A percentile compares a stretch with the other conserved stretches of the same genome.
phyloP scores from a whole-genome alignment of 1,140 invertebrate species.

The Bombus balteatus region DNA sequence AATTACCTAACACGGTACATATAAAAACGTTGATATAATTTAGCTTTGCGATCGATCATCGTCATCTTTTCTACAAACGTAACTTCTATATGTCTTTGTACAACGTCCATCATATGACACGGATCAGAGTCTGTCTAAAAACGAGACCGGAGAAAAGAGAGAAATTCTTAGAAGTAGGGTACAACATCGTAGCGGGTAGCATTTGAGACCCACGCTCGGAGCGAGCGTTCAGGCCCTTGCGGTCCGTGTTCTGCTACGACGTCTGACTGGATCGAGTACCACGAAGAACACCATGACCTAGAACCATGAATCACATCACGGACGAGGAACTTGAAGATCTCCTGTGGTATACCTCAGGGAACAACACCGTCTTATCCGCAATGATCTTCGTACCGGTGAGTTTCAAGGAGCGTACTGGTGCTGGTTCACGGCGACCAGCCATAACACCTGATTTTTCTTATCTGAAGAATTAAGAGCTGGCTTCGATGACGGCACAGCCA shows the following conservation, averaged over 20 bases:
- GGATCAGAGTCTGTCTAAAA: not conserved
- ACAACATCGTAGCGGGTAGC: slow-evolving; percentile 24
- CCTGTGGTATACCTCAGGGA: slow-evolving; percentile 40
- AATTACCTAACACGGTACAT: not conserved
- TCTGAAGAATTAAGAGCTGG: slow-evolving; percentile 61
- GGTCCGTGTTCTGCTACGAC: not conserved
- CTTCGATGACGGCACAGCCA: slow-evolving; percentile 40
- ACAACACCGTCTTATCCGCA: slow-evolving; percentile 57
- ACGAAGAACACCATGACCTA: slow-evolving; percentile 45
- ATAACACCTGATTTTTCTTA: slow-evolving; percentile 62
- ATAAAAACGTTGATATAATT: not conserved
- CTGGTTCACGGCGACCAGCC: slow-evolving; percentile 1
- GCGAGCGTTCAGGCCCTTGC: not conserved
- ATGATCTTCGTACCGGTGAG: slow-evolving; percentile 57
- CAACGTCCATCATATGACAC: not conserved
- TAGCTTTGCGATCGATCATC: not conserved
- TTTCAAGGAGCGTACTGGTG: slow-evolving; percentile 55
- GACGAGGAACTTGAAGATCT: slow-evolving; percentile 42
- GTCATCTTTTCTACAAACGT: not conserved
- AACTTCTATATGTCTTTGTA: not conserved
- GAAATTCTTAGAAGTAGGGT: slow-evolving; percentile 32
- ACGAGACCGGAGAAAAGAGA: not conserved
- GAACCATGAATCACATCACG: slow-evolving; percentile 62
- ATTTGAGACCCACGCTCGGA: slow-evolving; percentile 22
- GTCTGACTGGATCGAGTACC: slow-evolving; percentile 9